Conservation (phyloP, 2,888 invertebrate species). For the Leptopterna dolabrata region DNA sequence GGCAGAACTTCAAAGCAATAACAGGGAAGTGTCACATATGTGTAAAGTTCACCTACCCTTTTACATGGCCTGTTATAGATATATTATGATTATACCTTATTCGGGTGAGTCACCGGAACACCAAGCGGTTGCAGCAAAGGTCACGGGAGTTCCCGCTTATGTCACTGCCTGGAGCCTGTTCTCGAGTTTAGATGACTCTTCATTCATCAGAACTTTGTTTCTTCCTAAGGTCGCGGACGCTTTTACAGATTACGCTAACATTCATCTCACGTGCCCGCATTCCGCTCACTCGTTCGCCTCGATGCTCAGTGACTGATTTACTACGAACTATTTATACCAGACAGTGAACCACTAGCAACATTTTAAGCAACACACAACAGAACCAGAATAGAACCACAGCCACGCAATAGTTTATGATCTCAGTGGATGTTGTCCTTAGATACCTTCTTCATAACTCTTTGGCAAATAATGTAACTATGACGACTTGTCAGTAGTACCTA, state of each 20-base stretch:
- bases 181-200: background rate
- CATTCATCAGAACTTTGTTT: background rate
- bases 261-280: slow-evolving; percentile 3
- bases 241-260: background rate
- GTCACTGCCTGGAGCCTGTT: background rate
- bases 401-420: no score
- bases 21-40: no score
- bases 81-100: no score
- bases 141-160: slow-evolving; percentile 21
- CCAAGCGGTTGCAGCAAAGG: background rate
- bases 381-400: background rate
- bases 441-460: no score
- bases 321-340: background rate
- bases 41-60: no score
- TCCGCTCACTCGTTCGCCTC: background rate
- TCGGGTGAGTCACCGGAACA: background rate
- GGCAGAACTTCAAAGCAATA: no score
- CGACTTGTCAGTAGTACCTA: no score
- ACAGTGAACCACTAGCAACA: background rate
- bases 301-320: background rate
- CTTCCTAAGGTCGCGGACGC: background rate
- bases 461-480: no score
- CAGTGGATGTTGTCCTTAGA: no score
- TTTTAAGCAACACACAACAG: background rate
- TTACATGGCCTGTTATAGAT: no score